phyloP scores from a whole-genome alignment of 2,113 vertebrate genomes.

The Cavia aperea region DNA sequence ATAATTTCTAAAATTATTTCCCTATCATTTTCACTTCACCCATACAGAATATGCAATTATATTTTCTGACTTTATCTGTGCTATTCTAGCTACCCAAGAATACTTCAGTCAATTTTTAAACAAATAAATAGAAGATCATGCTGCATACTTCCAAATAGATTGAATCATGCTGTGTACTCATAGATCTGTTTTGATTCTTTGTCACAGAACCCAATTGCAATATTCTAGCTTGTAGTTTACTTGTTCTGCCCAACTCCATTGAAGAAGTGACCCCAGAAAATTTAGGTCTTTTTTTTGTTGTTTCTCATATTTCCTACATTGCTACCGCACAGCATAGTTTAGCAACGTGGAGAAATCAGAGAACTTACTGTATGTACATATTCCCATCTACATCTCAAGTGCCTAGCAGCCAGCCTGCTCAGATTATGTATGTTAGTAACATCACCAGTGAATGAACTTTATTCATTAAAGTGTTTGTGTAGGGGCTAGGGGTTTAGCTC shows the following conservation, averaged over 20 bases:
- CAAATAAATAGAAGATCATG: not conserved
- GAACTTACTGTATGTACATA: not conserved
- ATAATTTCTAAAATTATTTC: not conserved
- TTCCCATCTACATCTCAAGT: not conserved
- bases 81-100: not conserved
- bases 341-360: not conserved
- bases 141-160: not conserved
- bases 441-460: not conserved
- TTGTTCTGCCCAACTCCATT: not conserved
- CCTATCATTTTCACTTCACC: not conserved
- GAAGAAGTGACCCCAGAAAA: not conserved
- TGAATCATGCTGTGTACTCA: not conserved
- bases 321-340: not conserved
- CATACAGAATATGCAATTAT: not conserved
- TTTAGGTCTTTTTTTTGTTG: not conserved
- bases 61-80: not conserved
- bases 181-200: not conserved
- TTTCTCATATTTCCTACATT: not conserved
- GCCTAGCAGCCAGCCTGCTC: not conserved
- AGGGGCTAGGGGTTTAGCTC: too few relatives aligned
- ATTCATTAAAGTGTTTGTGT: too few relatives aligned
- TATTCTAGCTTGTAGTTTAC: not conserved
- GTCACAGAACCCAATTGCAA: not conserved
- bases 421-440: not conserved
- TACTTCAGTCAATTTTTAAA: not conserved